Conservation (phyloP, 2,888 invertebrate species). For the Eurois occulta region DNA sequence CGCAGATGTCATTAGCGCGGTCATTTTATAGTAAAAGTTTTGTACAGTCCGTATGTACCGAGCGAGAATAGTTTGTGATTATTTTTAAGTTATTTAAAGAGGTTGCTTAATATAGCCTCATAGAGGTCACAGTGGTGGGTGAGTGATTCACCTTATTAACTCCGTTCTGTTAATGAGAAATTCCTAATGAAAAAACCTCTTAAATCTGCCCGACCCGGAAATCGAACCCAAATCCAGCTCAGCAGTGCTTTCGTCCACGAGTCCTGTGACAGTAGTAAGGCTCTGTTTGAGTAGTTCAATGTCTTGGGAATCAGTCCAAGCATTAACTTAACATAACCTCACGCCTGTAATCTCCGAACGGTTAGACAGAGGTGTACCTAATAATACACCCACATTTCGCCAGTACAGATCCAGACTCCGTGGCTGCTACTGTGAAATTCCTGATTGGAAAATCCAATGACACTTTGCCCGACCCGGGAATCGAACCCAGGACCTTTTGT, state of each 20-base stretch:
- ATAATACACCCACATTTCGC: too few relatives aligned
- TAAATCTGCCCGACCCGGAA: neutral
- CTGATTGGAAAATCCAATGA: too few relatives aligned
- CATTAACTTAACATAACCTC: neutral
- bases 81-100: slow-evolving; percentile 13
- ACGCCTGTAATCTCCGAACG: too few relatives aligned
- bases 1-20: slow-evolving; percentile 30
- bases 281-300: too few relatives aligned
- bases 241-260: neutral
- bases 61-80: slow-evolving; percentile 1
- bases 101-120: neutral
- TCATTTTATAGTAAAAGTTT: slow-evolving; percentile 54
- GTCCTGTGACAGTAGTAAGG: neutral
- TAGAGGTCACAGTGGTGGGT: too few relatives aligned
- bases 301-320: neutral
- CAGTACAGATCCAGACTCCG: too few relatives aligned
- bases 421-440: too few relatives aligned
- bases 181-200: neutral
- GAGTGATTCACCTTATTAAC: too few relatives aligned
- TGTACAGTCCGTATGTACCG: slow-evolving; percentile 1
- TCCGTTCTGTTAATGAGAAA: neutral
- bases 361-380: too few relatives aligned
- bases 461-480: too few relatives aligned
- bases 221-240: neutral
- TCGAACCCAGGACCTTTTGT: too few relatives aligned